Evolutionary conservation across 2,888 invertebrate genomes (phyloP).

Genomic region (Lysandra bellargus): DNA sequence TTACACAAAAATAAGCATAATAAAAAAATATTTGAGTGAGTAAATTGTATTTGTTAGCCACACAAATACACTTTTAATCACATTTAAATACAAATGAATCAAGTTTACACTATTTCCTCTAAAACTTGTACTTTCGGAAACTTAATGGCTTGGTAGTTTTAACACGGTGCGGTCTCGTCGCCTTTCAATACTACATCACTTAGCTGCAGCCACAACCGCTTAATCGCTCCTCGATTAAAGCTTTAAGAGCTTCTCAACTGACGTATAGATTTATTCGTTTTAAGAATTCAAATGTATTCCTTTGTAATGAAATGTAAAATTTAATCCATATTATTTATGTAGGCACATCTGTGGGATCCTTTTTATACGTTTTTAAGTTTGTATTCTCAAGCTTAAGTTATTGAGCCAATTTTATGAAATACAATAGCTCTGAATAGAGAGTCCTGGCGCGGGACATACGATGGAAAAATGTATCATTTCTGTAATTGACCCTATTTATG

Average conservation of each 20-base stretch:
- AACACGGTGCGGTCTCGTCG: background rate
- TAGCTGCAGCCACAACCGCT: constrained; percentile 6
- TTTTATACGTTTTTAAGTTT: too few relatives aligned
- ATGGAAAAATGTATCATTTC: too few relatives aligned
- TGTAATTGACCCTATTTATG: too few relatives aligned
- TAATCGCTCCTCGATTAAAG: constrained; percentile 1
- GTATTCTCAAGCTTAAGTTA: too few relatives aligned
- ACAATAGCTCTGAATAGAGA: too few relatives aligned
- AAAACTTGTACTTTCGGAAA: background rate
- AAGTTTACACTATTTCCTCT: background rate
- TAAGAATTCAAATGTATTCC: background rate
- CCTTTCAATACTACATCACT: constrained; percentile 15
- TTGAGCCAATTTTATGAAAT: too few relatives aligned
- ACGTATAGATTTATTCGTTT: background rate
- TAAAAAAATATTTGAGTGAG: too few relatives aligned
- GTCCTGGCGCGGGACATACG: too few relatives aligned
- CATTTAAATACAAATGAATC: background rate
- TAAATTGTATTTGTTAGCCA: too few relatives aligned
- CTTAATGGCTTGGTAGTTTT: background rate
- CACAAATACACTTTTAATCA: background rate
- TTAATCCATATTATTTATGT: too few relatives aligned
- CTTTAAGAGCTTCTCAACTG: constrained; percentile 16
- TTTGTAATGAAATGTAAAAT: background rate
- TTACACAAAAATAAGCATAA: too few relatives aligned
- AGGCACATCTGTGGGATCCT: too few relatives aligned